A percentile compares a stretch with the other conserved stretches of the same genome.
phyloP scores from a whole-genome alignment of 2,888 invertebrate genomes.

The Conus canariensis region DNA sequence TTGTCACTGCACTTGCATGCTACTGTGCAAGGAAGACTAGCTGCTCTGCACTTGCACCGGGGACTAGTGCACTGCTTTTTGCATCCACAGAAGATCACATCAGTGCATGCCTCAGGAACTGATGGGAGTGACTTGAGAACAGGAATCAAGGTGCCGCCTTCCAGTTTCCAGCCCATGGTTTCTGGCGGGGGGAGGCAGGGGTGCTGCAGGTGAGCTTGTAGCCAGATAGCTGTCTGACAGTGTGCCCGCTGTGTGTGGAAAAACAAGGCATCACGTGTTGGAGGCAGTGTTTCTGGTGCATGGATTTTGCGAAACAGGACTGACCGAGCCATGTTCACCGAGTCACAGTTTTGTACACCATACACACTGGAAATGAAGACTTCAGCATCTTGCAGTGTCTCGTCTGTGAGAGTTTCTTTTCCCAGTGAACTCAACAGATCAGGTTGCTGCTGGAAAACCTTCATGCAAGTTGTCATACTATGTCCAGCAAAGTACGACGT shows the following conservation, averaged over 20 bases:
- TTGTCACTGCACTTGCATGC: slow-evolving; percentile 7
- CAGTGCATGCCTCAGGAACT: too few species aligned
- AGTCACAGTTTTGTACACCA: not conserved
- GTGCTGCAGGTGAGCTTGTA: slow-evolving; percentile 10
- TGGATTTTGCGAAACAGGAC: not conserved
- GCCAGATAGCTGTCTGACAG: not conserved
- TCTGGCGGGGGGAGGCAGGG: not conserved
- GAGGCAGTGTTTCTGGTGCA: slow-evolving; percentile 6
- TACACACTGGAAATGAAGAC: not conserved
- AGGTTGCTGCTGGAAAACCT: not conserved
- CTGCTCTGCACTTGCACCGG: too few species aligned
- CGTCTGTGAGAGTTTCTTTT: not conserved
- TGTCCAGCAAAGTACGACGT: not conserved
- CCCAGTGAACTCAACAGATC: not conserved
- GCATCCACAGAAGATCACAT: too few species aligned
- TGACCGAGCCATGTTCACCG: not conserved
- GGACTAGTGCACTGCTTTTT: too few species aligned
- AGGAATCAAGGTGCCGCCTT: too few species aligned
- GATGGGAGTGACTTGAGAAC: too few species aligned
- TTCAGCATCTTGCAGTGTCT: too few species aligned
- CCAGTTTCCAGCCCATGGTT: too few species aligned
- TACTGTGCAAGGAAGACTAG: too few species aligned
- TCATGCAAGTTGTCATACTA: not conserved
- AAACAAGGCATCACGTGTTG: not conserved
- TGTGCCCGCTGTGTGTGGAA: not conserved